Base-by-base conservation (phyloP, 1,140 invertebrate genomes). In the Orius laevigatus region DNA sequence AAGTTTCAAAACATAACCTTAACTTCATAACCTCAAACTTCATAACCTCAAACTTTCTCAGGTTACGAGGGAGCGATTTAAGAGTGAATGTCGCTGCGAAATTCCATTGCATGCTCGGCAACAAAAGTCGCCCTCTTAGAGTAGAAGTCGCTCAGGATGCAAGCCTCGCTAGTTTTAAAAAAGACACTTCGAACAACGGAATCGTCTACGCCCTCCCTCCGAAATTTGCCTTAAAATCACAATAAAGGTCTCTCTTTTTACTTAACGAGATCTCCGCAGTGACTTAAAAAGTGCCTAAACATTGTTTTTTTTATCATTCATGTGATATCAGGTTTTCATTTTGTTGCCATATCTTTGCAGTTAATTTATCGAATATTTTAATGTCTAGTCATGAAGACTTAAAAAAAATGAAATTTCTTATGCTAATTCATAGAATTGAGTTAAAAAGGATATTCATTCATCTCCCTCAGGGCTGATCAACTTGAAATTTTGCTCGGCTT, bases 41-140 rank as follows among this genome's bases (percentile, higher is more conserved):
- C 5, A 3, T 6, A 16, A 18, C 48, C 52, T 46, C 42, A 54
- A 56, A 55, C 49, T 54, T 54, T 56, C 63, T 19, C 54, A 81
- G 79, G 55, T 62, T 72, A 42, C 65, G 71, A 50, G 66, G 66
- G 10, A 61, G 61, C 32, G 78, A 83, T 43, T 57, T 85, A 39
- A 70, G 71, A 53, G 77, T 84, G 0, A 79, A 71, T 18, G 73
- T 83, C 0, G 69, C 64, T 44, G 70, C 71, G 39, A 68, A 65
- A 36, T 68, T 82, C 49, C 71, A 75, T 34, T 83, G 80, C 57
- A 81, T 79, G 68, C 62, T 84, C 34, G 81, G 81, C n/a, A 73
- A 75, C 51, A 85, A 84, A 58, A 71, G 69, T 20, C 68, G 71
- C 49, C 60, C 70, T 14, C 63, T 87, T 14, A 60, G 63, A 20